A percentile compares a stretch with the other conserved stretches of the same genome.
These are phyloP conservation scores for Drosophila aff. DNA, from an alignment of 1,140 invertebrate genomes.

Conservation along the genomic window DNA sequence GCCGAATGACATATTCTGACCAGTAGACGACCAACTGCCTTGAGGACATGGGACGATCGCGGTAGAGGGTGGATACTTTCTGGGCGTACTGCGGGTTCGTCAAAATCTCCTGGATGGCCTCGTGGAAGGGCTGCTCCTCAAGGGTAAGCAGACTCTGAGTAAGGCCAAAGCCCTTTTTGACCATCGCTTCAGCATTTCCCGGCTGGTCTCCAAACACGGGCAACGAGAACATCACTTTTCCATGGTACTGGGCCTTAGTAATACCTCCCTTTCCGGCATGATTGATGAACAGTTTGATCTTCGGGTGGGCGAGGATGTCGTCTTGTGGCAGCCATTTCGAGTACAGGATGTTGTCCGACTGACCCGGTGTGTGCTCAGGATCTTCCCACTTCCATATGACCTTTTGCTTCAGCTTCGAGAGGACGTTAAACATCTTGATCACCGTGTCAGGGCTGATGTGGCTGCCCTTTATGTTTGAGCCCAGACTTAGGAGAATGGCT, in stretches of 20 bases:
- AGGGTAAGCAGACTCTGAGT: constrained; percentile 83
- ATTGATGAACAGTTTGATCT: constrained; percentile 89
- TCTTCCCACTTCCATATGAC: constrained; percentile 86
- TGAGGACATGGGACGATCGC: constrained; percentile 67
- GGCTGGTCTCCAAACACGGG: constrained; percentile 85
- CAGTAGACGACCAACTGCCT: constrained; percentile 83
- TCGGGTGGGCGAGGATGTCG: constrained; percentile 86
- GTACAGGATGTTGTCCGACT: constrained; percentile 86
- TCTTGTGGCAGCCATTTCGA: constrained; percentile 87
- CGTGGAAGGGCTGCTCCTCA: constrained; percentile 85
- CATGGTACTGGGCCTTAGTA: constrained; percentile 85
- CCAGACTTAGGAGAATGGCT: constrained; percentile 87
- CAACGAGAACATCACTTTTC: constrained; percentile 86
- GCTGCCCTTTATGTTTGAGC: constrained; percentile 85
- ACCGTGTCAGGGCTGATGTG: constrained; percentile 83
- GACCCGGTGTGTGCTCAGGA: constrained; percentile 68
- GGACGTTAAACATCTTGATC: constrained; percentile 85
- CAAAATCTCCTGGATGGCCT: constrained; percentile 47
- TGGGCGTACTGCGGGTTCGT: constrained; percentile 60
- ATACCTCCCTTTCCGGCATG: constrained; percentile 88
- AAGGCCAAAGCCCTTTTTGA: constrained; percentile 55
- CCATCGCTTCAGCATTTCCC: constrained; percentile 51
- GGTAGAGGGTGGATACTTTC: constrained; percentile 55
- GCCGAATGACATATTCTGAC: constrained; percentile 85
- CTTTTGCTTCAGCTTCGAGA: constrained; percentile 84